Percentiles rank a stretch among this genome's conserved stretches.
Evolutionary conservation across 2,113 vertebrate genomes (phyloP).

Genomic region (Orycteropus afer): DNA sequence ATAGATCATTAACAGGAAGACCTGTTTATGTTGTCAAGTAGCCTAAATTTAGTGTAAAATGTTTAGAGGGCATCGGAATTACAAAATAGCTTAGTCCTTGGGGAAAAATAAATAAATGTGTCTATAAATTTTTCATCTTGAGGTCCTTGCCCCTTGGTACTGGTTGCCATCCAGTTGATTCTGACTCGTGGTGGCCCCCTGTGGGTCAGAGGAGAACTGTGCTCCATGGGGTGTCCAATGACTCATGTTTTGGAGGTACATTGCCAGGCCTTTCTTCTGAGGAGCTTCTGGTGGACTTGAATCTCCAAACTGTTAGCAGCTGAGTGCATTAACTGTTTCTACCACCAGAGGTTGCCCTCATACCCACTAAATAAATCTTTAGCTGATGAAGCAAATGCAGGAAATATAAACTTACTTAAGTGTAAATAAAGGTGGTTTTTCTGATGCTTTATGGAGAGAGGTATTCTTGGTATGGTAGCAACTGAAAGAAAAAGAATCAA

Average conservation of each 20-base stretch:
- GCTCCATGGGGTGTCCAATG: no score
- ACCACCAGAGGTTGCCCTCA: no score
- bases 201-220: no score
- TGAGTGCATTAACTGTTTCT: no score
- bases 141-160: not conserved
- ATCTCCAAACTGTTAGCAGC: no score
- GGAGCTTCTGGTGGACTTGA: no score
- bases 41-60: not conserved
- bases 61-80: not conserved
- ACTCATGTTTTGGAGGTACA: no score
- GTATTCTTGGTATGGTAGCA: not conserved
- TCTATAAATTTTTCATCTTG: not conserved
- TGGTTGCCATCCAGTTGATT: no score
- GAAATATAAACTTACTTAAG: not conserved
- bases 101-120: not conserved
- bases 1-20: not conserved
- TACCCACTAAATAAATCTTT: slow-evolving; percentile 24
- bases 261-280: no score
- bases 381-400: not conserved
- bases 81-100: not conserved
- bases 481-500: not conserved
- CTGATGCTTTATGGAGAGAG: not conserved
- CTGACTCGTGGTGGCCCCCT: no score
- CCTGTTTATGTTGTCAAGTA: not conserved
- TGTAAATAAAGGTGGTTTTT: not conserved